Percentiles rank a stretch among this genome's conserved stretches.
phyloP scores from a whole-genome alignment of 1,140 invertebrate species.

The Zaprionus camerounensis region DNA sequence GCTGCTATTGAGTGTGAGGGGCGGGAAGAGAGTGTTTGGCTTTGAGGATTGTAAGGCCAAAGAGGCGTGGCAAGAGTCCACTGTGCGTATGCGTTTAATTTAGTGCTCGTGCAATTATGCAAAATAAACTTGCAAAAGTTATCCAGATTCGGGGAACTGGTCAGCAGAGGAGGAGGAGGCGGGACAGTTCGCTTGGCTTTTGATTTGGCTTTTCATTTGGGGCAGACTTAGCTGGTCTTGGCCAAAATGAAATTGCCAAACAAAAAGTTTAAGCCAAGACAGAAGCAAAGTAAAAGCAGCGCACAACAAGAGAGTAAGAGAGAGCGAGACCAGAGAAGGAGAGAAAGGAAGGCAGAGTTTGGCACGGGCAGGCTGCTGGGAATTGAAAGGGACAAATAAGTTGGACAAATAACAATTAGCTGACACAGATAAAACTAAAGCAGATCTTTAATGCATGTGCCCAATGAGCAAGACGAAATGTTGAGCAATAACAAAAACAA shows the following conservation, averaged over 20 bases:
- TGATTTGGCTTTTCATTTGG: constrained; percentile 55
- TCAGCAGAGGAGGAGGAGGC: constrained; percentile 11
- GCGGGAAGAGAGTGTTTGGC: neutral
- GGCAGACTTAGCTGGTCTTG: constrained; percentile 21
- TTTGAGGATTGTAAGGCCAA: neutral
- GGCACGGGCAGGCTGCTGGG: neutral
- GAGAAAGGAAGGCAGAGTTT: no score
- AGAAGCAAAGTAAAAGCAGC: constrained; percentile 11
- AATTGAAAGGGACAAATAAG: constrained; percentile 25
- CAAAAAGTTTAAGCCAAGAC: constrained; percentile 51
- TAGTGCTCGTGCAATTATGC: constrained; percentile 74
- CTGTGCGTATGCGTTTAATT: constrained; percentile 70
- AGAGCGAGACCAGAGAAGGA: constrained; percentile 31
- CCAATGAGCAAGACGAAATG: neutral
- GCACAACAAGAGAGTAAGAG: neutral
- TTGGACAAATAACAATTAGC: constrained; percentile 74
- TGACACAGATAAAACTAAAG: constrained; percentile 32
- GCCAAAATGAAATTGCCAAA: constrained; percentile 59
- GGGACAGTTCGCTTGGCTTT: constrained; percentile 17
- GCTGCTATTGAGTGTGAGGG: constrained; percentile 1
- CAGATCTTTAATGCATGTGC: constrained; percentile 37
- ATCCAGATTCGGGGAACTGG: constrained; percentile 12
- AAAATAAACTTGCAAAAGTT: constrained; percentile 72
- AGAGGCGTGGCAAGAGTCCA: constrained; percentile 21
- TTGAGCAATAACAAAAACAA: neutral